Conservation (phyloP, 2,113 vertebrate genomes). For the Coturnix japonica region DNA sequence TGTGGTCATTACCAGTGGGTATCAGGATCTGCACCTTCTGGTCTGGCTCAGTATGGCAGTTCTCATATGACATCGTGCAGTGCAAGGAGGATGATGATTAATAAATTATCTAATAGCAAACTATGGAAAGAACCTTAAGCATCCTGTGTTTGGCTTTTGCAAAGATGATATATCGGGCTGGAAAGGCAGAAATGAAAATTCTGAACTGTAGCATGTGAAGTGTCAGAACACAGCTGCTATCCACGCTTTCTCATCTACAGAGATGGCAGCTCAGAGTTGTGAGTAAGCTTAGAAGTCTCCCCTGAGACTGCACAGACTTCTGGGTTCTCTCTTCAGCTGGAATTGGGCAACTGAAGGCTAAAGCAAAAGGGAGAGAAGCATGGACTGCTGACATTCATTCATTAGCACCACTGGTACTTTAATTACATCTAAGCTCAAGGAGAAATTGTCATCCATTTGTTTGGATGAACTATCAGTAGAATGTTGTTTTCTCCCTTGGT, state of each 20-base stretch:
- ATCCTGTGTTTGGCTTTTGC: background rate
- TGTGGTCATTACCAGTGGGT: accelerated
- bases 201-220: background rate
- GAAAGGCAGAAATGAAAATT: background rate
- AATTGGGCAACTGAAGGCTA: background rate
- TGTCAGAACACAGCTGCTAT: too few relatives aligned
- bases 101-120: background rate
- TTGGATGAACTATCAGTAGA: background rate
- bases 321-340: background rate
- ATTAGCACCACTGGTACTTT: background rate
- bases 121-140: background rate
- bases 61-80: background rate
- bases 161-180: background rate
- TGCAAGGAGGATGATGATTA: background rate
- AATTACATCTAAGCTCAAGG: background rate
- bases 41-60: background rate
- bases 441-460: background rate
- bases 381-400: background rate
- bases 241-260: too few relatives aligned
- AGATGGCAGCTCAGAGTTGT: background rate
- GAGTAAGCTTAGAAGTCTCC: background rate
- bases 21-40: background rate
- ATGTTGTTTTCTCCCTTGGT: background rate
- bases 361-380: background rate
- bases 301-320: background rate